Evolutionary conservation across 2,797 vertebrate species (phyloP).

Genomic region (Numenius phaeopus): DNA sequence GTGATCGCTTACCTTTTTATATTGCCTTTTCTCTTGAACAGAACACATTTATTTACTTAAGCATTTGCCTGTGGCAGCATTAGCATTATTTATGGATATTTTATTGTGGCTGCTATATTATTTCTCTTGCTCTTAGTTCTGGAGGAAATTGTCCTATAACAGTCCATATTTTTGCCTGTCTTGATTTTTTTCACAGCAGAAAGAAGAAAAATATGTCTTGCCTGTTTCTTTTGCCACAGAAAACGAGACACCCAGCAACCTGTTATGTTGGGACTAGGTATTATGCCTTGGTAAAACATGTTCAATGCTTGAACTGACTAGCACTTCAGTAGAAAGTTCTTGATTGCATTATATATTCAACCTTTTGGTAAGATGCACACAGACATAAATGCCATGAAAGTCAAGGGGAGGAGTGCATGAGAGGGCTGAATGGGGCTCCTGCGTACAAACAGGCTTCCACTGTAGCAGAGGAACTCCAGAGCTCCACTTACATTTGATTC

Average conservation of each 20-base stretch:
- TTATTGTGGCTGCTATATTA: neutral
- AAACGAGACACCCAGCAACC: neutral
- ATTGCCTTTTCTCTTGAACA: neutral
- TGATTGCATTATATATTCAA: neutral
- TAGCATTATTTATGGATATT: slow-evolving; percentile 20
- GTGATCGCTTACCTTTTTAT: neutral
- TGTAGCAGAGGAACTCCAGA: neutral
- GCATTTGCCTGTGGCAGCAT: neutral
- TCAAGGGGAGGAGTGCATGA: neutral
- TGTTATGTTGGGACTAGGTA: neutral
- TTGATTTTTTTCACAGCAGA: neutral
- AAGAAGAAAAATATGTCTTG: neutral
- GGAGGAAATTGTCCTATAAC: neutral
- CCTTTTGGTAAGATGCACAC: neutral
- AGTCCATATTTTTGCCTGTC: neutral
- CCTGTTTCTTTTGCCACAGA: neutral
- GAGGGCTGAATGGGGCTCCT: neutral
- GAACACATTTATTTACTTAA: neutral
- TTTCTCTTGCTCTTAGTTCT: neutral
- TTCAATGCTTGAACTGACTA: neutral
- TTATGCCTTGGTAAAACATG: neutral
- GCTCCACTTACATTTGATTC: neutral
- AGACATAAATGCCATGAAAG: neutral
- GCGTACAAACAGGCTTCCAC: neutral
- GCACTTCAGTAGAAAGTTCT: neutral